Percentiles rank a stretch among this genome's conserved stretches.
phyloP scores from a whole-genome alignment of 2,888 invertebrate genomes.

The Rutpela maculata region DNA sequence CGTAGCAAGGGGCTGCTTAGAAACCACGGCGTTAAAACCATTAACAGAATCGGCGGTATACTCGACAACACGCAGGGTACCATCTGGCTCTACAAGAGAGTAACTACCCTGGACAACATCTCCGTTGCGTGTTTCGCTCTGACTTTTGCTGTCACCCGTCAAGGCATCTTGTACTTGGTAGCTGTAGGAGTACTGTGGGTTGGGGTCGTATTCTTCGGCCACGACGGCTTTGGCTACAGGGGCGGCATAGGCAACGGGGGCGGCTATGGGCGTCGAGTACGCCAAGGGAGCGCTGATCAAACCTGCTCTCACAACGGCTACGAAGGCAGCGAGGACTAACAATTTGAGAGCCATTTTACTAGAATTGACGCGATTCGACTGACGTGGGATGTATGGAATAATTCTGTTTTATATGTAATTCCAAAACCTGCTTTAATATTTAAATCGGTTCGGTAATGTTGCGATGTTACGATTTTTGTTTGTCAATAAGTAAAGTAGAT shows the following conservation, averaged over 20 bases:
- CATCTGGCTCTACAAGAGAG: constrained; percentile 78
- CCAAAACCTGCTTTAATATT: constrained; percentile 16
- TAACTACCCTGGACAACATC: constrained; percentile 78
- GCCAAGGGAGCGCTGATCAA: constrained; percentile 59
- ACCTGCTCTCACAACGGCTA: constrained; percentile 61
- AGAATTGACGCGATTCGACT: constrained; percentile 8
- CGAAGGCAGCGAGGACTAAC: constrained; percentile 44
- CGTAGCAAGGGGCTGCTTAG: constrained; percentile 72
- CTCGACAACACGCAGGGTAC: constrained; percentile 80
- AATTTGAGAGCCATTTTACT: background rate
- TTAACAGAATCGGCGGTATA: constrained; percentile 76
- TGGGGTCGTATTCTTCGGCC: constrained; percentile 66
- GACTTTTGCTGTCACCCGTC: constrained; percentile 78
- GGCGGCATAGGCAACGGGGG: constrained; percentile 44
- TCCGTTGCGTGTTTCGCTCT: constrained; percentile 78
- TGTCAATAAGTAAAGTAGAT: background rate
- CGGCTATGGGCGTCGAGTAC: constrained; percentile 57
- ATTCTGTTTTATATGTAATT: constrained; percentile 19
- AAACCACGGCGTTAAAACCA: constrained; percentile 78
- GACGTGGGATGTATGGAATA: background rate
- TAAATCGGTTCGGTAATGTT: constrained; percentile 6
- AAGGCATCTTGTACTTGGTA: constrained; percentile 78
- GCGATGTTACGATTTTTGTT: background rate
- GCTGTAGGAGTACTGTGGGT: constrained; percentile 77
- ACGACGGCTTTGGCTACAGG: constrained; percentile 60